phyloP scores from a whole-genome alignment of 2,797 vertebrate genomes.

The Sebastiscus albofasciatus region DNA sequence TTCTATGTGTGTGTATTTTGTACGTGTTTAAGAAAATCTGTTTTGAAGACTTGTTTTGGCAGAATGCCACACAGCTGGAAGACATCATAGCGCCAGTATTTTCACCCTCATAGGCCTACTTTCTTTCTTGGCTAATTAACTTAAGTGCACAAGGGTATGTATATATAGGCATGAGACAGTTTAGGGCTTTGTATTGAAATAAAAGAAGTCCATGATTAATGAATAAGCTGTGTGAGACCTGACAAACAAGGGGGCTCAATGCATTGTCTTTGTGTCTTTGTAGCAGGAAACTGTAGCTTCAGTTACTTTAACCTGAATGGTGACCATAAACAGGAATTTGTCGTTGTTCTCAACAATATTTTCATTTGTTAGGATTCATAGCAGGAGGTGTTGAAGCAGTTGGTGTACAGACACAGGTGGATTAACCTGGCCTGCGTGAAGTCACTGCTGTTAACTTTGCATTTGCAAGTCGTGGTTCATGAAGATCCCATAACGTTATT shows the following conservation, averaged over 20 bases:
- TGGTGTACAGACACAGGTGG: not conserved
- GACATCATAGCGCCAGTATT: constrained; percentile 11
- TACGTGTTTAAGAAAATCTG: constrained; percentile 6
- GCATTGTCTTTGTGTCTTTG: too few species aligned
- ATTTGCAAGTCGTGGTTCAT: not conserved
- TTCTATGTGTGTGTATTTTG: not conserved
- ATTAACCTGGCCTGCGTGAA: not conserved
- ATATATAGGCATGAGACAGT: not conserved
- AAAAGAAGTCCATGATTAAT: not conserved
- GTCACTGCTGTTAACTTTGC: not conserved
- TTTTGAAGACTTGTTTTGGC: constrained; percentile 29
- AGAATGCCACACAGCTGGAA: constrained; percentile 33
- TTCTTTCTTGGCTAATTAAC: constrained; percentile 19
- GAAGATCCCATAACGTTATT: not conserved
- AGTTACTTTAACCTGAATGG: too few species aligned
- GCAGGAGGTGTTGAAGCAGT: not conserved
- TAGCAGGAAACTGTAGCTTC: too few species aligned
- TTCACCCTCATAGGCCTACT: constrained; percentile 17
- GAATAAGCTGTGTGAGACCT: not conserved
- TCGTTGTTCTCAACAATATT: not conserved
- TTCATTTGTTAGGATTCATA: not conserved
- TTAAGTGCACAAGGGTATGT: not conserved
- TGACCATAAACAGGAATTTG: too few species aligned
- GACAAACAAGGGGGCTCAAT: too few species aligned
- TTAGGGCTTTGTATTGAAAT: not conserved